Percentiles rank a stretch among this genome's conserved stretches.
phyloP scores from a whole-genome alignment of 2,113 vertebrate genomes.

The Sylvicapra grimmia region DNA sequence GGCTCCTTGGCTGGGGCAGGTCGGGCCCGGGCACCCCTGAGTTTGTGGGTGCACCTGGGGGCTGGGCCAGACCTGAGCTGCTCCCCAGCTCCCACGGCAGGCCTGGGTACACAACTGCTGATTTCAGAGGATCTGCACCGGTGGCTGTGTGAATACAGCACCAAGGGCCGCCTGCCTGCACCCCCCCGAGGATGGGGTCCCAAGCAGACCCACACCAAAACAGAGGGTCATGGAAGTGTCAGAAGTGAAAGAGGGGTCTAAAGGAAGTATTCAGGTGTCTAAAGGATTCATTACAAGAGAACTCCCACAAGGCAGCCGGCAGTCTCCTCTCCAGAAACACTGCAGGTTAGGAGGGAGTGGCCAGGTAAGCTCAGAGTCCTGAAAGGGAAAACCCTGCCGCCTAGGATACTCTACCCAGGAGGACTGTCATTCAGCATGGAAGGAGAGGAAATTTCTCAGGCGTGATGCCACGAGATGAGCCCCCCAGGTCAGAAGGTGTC shows the following conservation, averaged over 20 bases:
- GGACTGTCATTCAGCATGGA: too few species aligned
- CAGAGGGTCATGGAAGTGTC: neutral
- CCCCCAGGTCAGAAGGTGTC: neutral
- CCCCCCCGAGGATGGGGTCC: neutral
- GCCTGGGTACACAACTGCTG: neutral
- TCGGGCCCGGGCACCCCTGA: rapidly evolving
- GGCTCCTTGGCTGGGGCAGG: neutral
- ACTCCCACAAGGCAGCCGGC: neutral
- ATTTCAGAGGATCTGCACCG: neutral
- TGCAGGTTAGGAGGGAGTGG: neutral
- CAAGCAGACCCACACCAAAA: neutral
- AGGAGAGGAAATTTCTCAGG: neutral
- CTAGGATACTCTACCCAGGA: neutral
- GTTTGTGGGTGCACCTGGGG: neutral
- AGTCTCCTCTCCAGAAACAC: neutral
- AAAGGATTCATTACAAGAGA: neutral
- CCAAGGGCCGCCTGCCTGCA: neutral
- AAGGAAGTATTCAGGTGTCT: neutral
- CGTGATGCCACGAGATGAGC: neutral
- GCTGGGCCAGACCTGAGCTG: neutral
- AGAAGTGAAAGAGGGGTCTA: neutral
- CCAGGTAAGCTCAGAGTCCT: neutral
- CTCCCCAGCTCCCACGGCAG: neutral
- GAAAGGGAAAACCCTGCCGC: neutral
- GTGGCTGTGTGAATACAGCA: neutral